Base-by-base conservation (phyloP, 2,888 invertebrate species). In the Meteorus cinctellus region DNA sequence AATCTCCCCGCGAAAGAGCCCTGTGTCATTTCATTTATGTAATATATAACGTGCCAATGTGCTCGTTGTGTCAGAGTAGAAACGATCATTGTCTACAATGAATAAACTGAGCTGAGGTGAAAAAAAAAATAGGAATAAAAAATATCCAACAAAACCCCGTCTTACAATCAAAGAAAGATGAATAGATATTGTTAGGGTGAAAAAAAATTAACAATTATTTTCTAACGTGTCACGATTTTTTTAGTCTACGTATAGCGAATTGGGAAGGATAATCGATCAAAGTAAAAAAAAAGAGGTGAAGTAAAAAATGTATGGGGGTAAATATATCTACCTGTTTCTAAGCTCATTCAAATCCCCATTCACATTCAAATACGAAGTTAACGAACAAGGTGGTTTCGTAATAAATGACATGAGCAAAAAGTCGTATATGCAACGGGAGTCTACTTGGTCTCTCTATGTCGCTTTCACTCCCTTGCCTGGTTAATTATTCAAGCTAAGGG, bases 401-500 rank as follows among this genome's bases (percentile, higher is more conserved):
- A 87, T 87, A 86, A 87, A 88, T 87, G 86, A 86, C 84, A 83
- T 81, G 78, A 80, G 84, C 84, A 85, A 86, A 85, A 86, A 86
- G 84, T 86, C 84, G 84, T 80, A 62, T 62, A 82, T 82, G 70
- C 66, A 59, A 75, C 12, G 66, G 67, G 81, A 75, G 80, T 80
- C 81, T 77, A 74, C 72, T 75, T 81, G 81, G 79, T 45, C 59
- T 45, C 62, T 48, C 63, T 70, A 55, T 24, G 68, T 67, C 72
- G 29, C 70, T 45, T 29, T 62, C 41, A 36, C 48, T 73, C 78
- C 82, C 79, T 77, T 79, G 79, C 82, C 81, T 82, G 86, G 88
- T 89, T 89, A 89, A 89, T 89, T 89, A 89, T 89, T 89, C 89
- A 86, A 84, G 82, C 86, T 87, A 87, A 88, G 89, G 86, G 89